Evolutionary conservation across 2,888 invertebrate species (phyloP).

Genomic region (Cryptosula pallasiana): DNA sequence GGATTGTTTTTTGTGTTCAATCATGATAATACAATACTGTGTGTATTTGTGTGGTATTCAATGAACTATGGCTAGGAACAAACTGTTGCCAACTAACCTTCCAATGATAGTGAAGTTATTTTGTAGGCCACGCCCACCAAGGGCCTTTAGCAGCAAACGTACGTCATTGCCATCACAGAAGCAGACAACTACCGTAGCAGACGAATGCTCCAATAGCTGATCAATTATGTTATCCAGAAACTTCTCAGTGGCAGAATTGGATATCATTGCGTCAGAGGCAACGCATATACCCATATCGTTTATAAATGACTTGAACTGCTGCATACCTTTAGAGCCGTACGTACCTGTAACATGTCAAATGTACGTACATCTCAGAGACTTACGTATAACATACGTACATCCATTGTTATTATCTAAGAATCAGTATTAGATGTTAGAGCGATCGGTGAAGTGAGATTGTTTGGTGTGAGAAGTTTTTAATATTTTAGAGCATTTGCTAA

Average conservation of each 20-base stretch:
- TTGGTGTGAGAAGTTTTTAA: too few relatives aligned
- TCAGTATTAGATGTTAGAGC: too few relatives aligned
- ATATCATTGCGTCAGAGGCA: constrained; percentile 64
- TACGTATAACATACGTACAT: too few relatives aligned
- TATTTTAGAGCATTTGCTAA: too few relatives aligned
- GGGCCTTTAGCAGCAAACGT: constrained; percentile 62
- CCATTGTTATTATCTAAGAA: too few relatives aligned
- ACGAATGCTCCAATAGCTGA: constrained; percentile 31
- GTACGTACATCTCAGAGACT: too few relatives aligned
- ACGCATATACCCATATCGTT: constrained; percentile 66
- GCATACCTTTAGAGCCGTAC: constrained; percentile 71
- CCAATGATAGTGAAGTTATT: constrained; percentile 64
- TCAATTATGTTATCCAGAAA: constrained; percentile 53
- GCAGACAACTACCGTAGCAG: constrained; percentile 65
- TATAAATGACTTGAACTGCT: constrained; percentile 68
- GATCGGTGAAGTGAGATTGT: too few relatives aligned
- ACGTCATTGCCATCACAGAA: constrained; percentile 75
- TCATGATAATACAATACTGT: too few relatives aligned
- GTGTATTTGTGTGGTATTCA: too few relatives aligned
- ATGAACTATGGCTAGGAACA: too few relatives aligned
- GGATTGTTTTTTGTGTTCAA: too few relatives aligned
- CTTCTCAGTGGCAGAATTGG: constrained; percentile 60
- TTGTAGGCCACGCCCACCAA: constrained; percentile 59
- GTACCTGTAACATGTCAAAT: constrained; percentile 62
- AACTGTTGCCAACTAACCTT: too few relatives aligned